phyloP scores from a whole-genome alignment of 1,140 invertebrate species.

The Coenobita brevimanus region DNA sequence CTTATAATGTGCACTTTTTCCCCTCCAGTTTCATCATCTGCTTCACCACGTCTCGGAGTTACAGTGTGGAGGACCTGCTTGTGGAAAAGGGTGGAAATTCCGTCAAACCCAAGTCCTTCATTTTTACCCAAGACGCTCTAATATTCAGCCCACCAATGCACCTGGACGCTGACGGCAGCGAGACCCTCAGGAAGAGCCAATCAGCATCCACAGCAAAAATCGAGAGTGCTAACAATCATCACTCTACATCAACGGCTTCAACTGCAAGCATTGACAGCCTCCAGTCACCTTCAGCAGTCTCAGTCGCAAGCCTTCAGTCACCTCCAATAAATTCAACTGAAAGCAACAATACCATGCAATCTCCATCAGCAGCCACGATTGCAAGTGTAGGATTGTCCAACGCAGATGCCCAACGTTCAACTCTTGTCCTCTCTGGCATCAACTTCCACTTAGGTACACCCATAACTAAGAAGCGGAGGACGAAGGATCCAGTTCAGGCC shows the following conservation, averaged over 20 bases:
- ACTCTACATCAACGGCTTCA: not conserved
- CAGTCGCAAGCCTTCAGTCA: no score
- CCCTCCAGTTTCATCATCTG: constrained; percentile 61
- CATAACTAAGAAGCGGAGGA: constrained; percentile 12
- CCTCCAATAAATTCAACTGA: no score
- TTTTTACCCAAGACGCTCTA: constrained; percentile 27
- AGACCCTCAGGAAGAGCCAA: not conserved
- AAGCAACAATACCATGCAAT: no score
- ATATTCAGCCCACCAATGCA: not conserved
- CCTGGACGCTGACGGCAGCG: not conserved
- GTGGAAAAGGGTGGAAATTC: not conserved
- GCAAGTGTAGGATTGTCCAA: not conserved
- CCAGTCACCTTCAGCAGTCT: no score
- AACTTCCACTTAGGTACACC: constrained; percentile 63
- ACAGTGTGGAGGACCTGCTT: constrained; percentile 53
- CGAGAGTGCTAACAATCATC: no score
- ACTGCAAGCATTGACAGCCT: no score
- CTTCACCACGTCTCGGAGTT: constrained; percentile 52
- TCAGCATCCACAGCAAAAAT: not conserved
- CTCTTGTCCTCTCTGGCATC: constrained; percentile 45
- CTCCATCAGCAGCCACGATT: not conserved
- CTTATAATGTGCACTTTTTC: not conserved
- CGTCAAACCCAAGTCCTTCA: constrained; percentile 38
- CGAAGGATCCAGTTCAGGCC: not conserved
- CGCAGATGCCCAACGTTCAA: constrained; percentile 28